A percentile compares a stretch with the other conserved stretches of the same genome.
phyloP scores from a whole-genome alignment of 2,888 invertebrate genomes.

The Conomelus anceps region DNA sequence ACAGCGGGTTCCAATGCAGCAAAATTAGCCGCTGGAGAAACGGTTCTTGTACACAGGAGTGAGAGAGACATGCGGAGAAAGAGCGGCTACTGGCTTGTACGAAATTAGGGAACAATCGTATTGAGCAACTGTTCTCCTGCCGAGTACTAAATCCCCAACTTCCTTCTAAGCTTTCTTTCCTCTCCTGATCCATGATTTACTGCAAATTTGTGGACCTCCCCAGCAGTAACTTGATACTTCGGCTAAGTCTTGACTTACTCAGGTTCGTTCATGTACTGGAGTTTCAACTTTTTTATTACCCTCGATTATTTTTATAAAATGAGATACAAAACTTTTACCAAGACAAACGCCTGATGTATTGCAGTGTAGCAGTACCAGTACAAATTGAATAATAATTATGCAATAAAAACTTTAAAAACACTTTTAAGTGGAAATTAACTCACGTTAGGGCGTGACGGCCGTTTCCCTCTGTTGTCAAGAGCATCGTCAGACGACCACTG shows the following conservation, averaged over 20 bases:
- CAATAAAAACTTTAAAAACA: too few relatives aligned
- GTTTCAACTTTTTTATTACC: too few relatives aligned
- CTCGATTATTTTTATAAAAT: too few relatives aligned
- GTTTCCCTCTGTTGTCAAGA: too few relatives aligned
- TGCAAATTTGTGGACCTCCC: neutral
- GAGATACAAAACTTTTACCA: too few relatives aligned
- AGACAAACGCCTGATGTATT: too few relatives aligned
- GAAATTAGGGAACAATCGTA: neutral
- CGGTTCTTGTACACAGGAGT: neutral
- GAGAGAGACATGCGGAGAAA: neutral
- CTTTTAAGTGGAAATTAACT: too few relatives aligned
- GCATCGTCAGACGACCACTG: too few relatives aligned
- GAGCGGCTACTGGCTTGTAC: neutral
- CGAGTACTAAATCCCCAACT: neutral
- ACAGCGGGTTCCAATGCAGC: neutral
- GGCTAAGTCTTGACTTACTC: neutral
- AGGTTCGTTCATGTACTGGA: neutral
- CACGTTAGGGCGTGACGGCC: too few relatives aligned
- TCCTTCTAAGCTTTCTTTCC: neutral
- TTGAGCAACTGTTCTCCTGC: neutral
- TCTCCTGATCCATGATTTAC: neutral
- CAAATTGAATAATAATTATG: too few relatives aligned
- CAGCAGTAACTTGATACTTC: neutral
- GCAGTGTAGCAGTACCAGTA: too few relatives aligned
- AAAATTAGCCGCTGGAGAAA: neutral